Evolutionary conservation across 2,113 vertebrate genomes (phyloP).

Genomic region (Phyllopteryx taeniolatus): DNA sequence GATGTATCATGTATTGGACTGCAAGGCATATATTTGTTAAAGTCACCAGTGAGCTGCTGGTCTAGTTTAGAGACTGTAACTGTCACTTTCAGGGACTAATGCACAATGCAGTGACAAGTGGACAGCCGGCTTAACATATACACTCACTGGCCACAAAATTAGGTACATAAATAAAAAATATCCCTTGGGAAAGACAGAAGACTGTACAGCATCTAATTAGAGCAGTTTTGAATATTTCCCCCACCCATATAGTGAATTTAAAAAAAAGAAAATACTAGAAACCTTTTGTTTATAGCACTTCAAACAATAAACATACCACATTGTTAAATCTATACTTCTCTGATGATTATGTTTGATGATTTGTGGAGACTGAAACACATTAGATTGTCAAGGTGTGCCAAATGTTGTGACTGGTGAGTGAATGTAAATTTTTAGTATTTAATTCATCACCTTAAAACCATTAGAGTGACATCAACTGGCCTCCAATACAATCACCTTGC

Average conservation of each 20-base stretch:
- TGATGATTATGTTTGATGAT: background rate
- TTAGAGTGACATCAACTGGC: background rate
- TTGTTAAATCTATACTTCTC: background rate
- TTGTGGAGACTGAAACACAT: background rate
- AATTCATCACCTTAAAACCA: background rate
- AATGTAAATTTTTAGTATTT: background rate
- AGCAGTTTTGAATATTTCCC: too few species aligned
- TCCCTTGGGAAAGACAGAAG: too few species aligned
- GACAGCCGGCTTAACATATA: background rate
- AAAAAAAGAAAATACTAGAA: too few species aligned
- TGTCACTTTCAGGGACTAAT: background rate
- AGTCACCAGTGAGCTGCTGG: constrained; percentile 7
- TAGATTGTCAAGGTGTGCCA: background rate
- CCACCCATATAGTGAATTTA: too few species aligned
- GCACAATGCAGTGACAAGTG: background rate
- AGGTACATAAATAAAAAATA: background rate
- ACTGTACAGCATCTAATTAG: too few species aligned
- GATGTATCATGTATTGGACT: constrained; percentile 35
- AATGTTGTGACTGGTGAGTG: background rate
- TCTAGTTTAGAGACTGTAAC: constrained; percentile 17
- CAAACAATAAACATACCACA: too few species aligned
- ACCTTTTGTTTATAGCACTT: too few species aligned
- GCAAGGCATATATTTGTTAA: constrained; percentile 29
- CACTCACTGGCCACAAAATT: background rate
- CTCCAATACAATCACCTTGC: background rate